Conservation (phyloP, 2,113 vertebrate species). For the Cryptoleucopteryx plumbea region DNA sequence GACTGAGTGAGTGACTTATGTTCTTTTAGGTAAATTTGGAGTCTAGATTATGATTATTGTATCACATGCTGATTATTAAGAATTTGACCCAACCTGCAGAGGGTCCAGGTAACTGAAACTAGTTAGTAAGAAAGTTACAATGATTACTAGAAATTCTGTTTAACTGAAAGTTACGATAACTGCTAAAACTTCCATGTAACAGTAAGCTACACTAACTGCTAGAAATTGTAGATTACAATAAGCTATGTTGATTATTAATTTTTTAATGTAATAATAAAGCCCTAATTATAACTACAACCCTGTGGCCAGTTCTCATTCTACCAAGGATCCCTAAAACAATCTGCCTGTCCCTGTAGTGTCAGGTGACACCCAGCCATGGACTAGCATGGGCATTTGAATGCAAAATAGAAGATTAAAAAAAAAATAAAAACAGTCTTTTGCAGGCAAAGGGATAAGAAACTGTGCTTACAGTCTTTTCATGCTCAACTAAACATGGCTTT, state of each 20-base stretch:
- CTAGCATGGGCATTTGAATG: not conserved
- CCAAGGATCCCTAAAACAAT: not conserved
- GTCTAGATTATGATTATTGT: not conserved
- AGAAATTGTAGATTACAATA: not conserved
- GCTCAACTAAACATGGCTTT: not conserved
- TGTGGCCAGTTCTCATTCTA: not conserved
- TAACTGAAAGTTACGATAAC: not conserved
- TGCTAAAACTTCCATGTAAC: not conserved
- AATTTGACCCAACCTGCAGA: not conserved
- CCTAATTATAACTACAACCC: not conserved
- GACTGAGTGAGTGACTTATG: accelerated
- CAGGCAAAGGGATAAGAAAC: not conserved
- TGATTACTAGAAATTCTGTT: not conserved
- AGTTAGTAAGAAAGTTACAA: not conserved
- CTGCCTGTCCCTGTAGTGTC: not conserved
- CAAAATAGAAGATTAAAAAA: not conserved
- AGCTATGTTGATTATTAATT: accelerated
- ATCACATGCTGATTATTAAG: not conserved
- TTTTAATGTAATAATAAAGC: not conserved
- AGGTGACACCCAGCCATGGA: not conserved
- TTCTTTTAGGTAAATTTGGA: not conserved
- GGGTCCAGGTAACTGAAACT: not conserved
- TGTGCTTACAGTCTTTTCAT: not conserved
- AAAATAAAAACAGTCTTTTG: not conserved
- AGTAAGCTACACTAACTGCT: not conserved